phyloP scores from a whole-genome alignment of 1,140 invertebrate genomes.

The Panulirus ornatus region DNA sequence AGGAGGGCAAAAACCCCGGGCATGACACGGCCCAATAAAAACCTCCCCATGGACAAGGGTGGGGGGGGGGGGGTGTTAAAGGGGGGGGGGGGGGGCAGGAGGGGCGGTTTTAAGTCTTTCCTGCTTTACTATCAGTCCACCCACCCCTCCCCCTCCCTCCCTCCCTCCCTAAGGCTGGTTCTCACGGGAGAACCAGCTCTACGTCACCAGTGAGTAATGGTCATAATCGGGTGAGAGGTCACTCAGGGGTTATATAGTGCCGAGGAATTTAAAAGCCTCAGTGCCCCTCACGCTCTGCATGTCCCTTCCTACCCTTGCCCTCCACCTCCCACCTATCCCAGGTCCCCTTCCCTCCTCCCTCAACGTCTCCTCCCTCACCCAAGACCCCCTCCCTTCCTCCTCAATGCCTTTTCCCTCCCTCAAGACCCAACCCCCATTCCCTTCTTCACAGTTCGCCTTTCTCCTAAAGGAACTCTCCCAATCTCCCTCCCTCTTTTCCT shows the following conservation, averaged over 20 bases:
- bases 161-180: too few species aligned
- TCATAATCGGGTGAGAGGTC: background rate
- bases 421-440: background rate
- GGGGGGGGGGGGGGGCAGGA: too few species aligned
- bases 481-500: background rate
- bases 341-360: background rate
- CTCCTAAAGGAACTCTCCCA: background rate
- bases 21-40: too few species aligned
- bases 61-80: too few species aligned
- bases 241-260: background rate
- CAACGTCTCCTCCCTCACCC: background rate
- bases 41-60: too few species aligned
- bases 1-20: too few species aligned
- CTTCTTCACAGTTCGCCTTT: background rate
- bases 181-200: slow-evolving; percentile 11
- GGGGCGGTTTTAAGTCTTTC: too few species aligned
- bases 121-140: too few species aligned
- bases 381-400: background rate
- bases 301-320: background rate
- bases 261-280: background rate
- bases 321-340: background rate
- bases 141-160: too few species aligned
- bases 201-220: background rate
- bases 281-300: background rate
- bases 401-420: background rate